Percentiles rank a stretch among this genome's conserved stretches.
Evolutionary conservation across 2,797 vertebrate species (phyloP).

Genomic region (Mycteria americana): DNA sequence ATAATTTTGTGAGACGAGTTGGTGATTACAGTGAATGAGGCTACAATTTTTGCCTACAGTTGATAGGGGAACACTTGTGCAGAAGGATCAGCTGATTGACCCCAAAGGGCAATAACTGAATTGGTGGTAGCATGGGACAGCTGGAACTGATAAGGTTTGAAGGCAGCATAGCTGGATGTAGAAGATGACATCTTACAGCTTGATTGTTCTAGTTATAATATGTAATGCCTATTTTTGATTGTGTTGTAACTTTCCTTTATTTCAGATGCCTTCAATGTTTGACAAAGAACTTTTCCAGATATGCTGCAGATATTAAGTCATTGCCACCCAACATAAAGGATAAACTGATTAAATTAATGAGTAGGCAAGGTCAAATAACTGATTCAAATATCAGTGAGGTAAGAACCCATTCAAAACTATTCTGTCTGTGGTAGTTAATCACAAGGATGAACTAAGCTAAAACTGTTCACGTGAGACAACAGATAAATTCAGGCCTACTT

Average conservation of each 20-base stretch:
- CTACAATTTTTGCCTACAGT: background rate
- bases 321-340: constrained; percentile 84
- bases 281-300: constrained; percentile 76
- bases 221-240: background rate
- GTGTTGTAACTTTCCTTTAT: constrained; percentile 15
- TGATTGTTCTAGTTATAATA: background rate
- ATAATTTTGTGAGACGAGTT: background rate
- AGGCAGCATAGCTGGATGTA: background rate
- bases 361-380: constrained; percentile 77
- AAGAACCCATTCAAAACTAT: constrained; percentile 42
- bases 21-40: background rate
- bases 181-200: background rate
- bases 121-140: background rate
- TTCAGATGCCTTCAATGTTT: constrained; percentile 79
- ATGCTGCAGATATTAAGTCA: constrained; percentile 76
- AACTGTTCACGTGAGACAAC: background rate
- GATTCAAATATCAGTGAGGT: constrained; percentile 86
- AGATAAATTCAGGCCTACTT: background rate
- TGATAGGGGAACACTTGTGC: background rate
- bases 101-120: background rate
- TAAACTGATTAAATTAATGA: constrained; percentile 82
- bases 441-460: background rate
- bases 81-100: background rate
- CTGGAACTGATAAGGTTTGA: background rate
- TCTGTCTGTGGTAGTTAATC: background rate